Conservation (phyloP, 2,113 vertebrate genomes). For the Orthonyx spaldingii region DNA sequence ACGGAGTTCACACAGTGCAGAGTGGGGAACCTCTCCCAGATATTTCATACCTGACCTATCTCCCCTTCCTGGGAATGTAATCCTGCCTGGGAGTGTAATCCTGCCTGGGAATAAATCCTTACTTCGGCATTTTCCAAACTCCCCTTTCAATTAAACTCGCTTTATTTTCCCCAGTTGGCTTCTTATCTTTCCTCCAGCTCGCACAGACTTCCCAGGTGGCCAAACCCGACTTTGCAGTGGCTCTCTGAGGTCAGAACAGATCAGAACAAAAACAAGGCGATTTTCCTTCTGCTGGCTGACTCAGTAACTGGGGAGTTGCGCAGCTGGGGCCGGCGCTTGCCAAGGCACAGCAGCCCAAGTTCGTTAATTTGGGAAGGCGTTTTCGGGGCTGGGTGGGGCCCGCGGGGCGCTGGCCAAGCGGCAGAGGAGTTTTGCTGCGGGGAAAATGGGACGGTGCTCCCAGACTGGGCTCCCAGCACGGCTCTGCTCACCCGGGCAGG, state of each 20-base stretch:
- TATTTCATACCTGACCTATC: neutral
- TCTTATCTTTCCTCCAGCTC: neutral
- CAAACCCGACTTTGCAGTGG: neutral
- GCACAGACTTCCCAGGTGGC: neutral
- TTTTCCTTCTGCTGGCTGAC: neutral
- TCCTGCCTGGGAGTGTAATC: neutral
- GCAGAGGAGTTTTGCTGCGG: neutral
- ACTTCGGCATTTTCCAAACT: neutral
- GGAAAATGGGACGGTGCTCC: neutral
- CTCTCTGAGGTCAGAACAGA: neutral
- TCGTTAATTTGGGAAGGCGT: neutral
- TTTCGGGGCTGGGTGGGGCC: neutral
- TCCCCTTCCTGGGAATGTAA: neutral
- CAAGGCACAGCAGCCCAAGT: neutral
- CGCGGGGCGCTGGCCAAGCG: accelerated
- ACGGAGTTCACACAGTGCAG: neutral
- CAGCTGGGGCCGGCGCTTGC: neutral
- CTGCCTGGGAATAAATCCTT: neutral
- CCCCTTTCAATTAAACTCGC: neutral
- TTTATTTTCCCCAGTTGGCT: neutral
- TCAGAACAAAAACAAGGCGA: neutral
- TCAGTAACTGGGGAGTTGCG: neutral
- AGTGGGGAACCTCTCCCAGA: neutral
- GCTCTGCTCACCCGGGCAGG: neutral
- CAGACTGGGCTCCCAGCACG: neutral